These are phyloP conservation scores for Pogonocichla stellata DNA, from an alignment of 2,113 vertebrate species.

Conservation along the genomic window DNA sequence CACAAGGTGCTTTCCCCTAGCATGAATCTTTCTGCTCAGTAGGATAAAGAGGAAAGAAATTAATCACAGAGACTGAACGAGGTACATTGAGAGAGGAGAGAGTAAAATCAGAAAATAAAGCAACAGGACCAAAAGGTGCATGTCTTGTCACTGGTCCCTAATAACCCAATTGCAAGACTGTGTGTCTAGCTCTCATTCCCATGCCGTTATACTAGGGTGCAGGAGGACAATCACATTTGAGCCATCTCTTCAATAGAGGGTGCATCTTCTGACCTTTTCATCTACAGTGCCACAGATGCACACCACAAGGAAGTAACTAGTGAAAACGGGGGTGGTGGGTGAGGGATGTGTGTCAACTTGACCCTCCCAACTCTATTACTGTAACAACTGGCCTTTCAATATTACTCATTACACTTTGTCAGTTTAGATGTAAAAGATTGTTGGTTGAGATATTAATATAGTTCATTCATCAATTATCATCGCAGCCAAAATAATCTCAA, in stretches of 20 bases:
- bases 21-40: neutral
- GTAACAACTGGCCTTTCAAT: neutral
- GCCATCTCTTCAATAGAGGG: neutral
- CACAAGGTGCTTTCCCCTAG: neutral
- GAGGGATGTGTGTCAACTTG: neutral
- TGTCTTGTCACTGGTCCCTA: neutral
- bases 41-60: neutral
- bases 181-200: neutral
- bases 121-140: neutral
- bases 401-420: neutral
- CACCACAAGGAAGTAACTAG: rapidly evolving
- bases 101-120: neutral
- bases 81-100: neutral
- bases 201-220: neutral
- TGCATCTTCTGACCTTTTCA: neutral
- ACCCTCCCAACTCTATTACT: neutral
- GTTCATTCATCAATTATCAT: neutral
- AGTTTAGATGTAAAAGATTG: neutral
- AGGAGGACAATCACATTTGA: neutral
- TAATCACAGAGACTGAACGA: neutral
- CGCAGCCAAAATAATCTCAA: neutral
- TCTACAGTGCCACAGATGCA: neutral
- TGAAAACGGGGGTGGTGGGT: neutral
- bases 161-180: neutral
- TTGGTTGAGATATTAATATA: neutral